A percentile compares a stretch with the other conserved stretches of the same genome.
Evolutionary conservation across 2,113 vertebrate species (phyloP).

Genomic region (Amazona guildingii): DNA sequence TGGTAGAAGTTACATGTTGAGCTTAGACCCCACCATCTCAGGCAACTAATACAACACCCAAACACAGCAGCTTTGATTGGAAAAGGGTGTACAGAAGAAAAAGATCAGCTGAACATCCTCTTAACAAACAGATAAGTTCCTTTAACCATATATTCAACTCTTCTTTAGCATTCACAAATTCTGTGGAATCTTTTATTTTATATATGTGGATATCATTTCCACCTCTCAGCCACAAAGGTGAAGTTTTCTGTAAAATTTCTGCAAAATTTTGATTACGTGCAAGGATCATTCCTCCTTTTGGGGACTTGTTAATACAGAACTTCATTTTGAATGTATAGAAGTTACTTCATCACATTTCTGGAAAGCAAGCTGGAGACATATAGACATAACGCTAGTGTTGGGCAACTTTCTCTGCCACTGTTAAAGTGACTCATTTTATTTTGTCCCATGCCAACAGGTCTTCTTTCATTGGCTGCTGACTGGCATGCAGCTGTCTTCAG

Average conservation of each 20-base stretch:
- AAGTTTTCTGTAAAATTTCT: background rate
- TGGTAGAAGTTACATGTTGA: rapidly evolving
- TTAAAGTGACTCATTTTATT: background rate
- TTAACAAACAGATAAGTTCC: rapidly evolving
- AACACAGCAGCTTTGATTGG: background rate
- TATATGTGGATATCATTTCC: rapidly evolving
- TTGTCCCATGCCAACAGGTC: background rate
- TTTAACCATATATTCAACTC: background rate
- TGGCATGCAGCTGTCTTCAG: background rate
- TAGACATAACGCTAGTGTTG: background rate
- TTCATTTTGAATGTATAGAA: background rate
- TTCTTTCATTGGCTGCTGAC: background rate
- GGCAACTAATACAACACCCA: background rate
- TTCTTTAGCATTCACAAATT: background rate
- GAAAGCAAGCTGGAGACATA: background rate
- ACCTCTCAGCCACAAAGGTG: background rate
- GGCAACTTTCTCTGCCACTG: background rate
- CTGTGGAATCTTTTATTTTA: background rate
- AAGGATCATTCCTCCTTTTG: background rate
- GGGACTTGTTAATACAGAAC: background rate
- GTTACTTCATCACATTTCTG: background rate
- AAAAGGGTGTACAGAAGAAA: background rate
- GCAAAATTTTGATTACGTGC: background rate
- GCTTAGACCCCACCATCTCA: background rate
- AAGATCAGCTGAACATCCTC: background rate